A percentile compares a stretch with the other conserved stretches of the same genome.
phyloP scores from a whole-genome alignment of 2,888 invertebrate genomes.

The Anagyrus pseudococci region DNA sequence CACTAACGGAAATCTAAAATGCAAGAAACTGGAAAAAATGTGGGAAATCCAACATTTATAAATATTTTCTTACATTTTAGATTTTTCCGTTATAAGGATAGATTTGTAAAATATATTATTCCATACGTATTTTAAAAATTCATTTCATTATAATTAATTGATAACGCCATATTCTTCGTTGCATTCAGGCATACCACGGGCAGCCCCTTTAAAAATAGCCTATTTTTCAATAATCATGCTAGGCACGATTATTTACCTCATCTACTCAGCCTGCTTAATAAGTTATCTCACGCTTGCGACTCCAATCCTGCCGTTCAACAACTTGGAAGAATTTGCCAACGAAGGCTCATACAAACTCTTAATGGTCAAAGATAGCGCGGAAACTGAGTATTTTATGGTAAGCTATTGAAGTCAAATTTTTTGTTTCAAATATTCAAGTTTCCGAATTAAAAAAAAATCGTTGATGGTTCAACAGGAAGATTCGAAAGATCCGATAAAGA shows the following conservation, averaged over 20 bases:
- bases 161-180: no score
- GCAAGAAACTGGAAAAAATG: no score
- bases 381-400: not conserved
- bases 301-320: slow-evolving; percentile 8
- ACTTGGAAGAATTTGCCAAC: slow-evolving; percentile 7
- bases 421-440: not conserved
- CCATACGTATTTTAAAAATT: not conserved
- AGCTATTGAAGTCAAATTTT: slow-evolving; percentile 3
- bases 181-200: slow-evolving; percentile 9
- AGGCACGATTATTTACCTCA: slow-evolving; percentile 1
- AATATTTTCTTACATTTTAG: no score
- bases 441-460: not conserved
- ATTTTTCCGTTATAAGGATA: no score
- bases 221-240: slow-evolving; percentile 1
- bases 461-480: not conserved
- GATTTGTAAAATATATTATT: not conserved
- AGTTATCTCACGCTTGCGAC: slow-evolving; percentile 18
- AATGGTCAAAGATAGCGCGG: not conserved
- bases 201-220: slow-evolving; percentile 9
- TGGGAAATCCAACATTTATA: no score
- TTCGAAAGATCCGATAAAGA: not conserved
- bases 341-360: slow-evolving; percentile 16
- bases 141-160: not conserved
- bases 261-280: slow-evolving; percentile 20
- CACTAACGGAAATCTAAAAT: no score